Conservation (phyloP, 1,140 invertebrate species). For the Xylocopa sonorina region DNA sequence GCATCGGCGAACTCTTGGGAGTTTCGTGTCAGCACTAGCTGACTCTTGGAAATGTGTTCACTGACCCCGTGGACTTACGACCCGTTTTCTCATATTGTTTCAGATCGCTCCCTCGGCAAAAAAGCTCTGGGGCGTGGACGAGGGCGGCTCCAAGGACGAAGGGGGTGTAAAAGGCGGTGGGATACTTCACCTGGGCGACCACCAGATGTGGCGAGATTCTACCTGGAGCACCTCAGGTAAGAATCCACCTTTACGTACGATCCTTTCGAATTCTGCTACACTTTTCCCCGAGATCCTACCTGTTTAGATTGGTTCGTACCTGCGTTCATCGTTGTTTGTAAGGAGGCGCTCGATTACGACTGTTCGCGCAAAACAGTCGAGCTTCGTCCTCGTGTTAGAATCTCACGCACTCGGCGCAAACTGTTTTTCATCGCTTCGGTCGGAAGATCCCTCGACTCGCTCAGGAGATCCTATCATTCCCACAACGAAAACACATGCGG, state of each 20-base stretch:
- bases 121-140: constrained; percentile 93
- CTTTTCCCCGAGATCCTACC: not conserved
- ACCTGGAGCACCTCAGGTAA: constrained; percentile 93
- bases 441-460: no score
- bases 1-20: constrained; percentile 24
- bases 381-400: no score
- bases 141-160: constrained; percentile 86
- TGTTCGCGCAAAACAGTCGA: no score
- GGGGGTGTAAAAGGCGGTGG: constrained; percentile 82
- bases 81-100: constrained; percentile 76
- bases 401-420: no score
- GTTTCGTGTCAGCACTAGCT: constrained; percentile 37
- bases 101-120: constrained; percentile 93
- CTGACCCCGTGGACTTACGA: constrained; percentile 56
- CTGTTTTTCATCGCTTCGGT: no score
- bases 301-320: no score
- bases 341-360: no score
- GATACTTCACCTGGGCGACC: constrained; percentile 90
- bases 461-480: not conserved
- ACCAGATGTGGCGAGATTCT: constrained; percentile 92
- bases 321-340: no score
- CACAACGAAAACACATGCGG: not conserved
- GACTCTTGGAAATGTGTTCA: constrained; percentile 42
- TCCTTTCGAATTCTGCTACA: not conserved
- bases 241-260: not conserved